A percentile compares a stretch with the other conserved stretches of the same genome.
phyloP scores from a whole-genome alignment of 2,888 invertebrate genomes.

The Coleophora flavipennella region DNA sequence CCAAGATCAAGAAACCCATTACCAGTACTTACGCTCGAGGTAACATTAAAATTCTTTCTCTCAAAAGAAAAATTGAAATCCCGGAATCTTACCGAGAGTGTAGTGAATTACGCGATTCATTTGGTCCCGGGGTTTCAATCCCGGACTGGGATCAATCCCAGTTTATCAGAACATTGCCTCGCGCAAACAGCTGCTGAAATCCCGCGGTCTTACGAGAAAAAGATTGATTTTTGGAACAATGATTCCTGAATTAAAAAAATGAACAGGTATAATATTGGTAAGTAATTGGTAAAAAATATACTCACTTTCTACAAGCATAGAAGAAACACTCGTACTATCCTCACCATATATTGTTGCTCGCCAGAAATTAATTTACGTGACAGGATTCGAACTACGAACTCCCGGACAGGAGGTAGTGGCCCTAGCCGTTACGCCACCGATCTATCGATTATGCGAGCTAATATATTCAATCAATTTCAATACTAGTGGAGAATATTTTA shows the following conservation, averaged over 20 bases:
- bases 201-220: conserved; percentile 3
- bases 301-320: too few relatives aligned
- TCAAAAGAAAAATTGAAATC: conserved; percentile 7
- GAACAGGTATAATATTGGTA: not conserved
- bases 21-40: conserved; percentile 1
- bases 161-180: conserved; percentile 50
- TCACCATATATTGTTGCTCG: too few relatives aligned
- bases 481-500: too few relatives aligned
- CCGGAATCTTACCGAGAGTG: conserved; percentile 8
- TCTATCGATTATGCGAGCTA: too few relatives aligned
- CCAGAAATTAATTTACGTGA: too few relatives aligned
- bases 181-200: conserved; percentile 27
- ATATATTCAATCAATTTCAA: too few relatives aligned
- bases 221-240: not conserved
- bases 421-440: too few relatives aligned
- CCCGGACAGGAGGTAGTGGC: too few relatives aligned
- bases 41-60: conserved; percentile 4
- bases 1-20: not conserved
- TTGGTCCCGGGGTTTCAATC: conserved; percentile 24
- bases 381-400: too few relatives aligned
- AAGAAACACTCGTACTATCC: too few relatives aligned
- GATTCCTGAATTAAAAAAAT: not conserved
- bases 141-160: conserved; percentile 38
- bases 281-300: not conserved
- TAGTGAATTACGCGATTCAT: conserved; percentile 38